Base-by-base conservation (phyloP, 2,888 invertebrate species). In the Subacronicta megacephala region DNA sequence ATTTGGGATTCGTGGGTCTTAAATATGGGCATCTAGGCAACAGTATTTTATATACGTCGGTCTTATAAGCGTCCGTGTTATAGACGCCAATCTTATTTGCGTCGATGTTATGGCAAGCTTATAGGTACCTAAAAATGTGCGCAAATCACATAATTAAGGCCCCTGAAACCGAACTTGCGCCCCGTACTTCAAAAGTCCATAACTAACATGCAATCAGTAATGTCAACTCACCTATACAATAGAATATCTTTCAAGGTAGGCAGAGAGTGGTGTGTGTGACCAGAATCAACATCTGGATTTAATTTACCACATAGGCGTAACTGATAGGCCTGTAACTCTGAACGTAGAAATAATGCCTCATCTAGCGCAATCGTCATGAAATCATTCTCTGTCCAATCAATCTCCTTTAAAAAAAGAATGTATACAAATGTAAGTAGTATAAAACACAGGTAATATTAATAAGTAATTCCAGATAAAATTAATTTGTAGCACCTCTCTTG, bases 401-500 rank as follows among this genome's bases (percentile, higher is more conserved):
- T 17, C 2, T 10, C 31, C 12, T 38, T 15, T 6, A 7, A 44
- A 64, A 33, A 42, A 62, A 55, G 13, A 7, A n/a, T n/a, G 40
- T 10, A 47, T 1, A 55, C 6, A 18, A 23, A 23, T 17, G 5
- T 26, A 20, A 23, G 0, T n/a, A 23, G 3, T 23, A 23, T 40
- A 18, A 23, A 16, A 3, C 10, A 7, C 3, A 35, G 1, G 2
- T 13, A 4, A 18, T 10, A 3, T 1, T 18, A 18, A 33, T 0
- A 35, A 35, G 36, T 23, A 16, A 7, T n/a, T 18, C 1, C n/a
- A 29, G 2, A n/a, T 7, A 29, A 23, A 23, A 20, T 10, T 10
- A 49, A 29, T 23, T 23, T 47, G 16, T 16, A 16, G 9, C 4
- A 31, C 9, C 67, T 62, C 62, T 77, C 75, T 65, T 62, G 50